Evolutionary conservation across 2,113 vertebrate species (phyloP).

Genomic region (Morone saxatilis): DNA sequence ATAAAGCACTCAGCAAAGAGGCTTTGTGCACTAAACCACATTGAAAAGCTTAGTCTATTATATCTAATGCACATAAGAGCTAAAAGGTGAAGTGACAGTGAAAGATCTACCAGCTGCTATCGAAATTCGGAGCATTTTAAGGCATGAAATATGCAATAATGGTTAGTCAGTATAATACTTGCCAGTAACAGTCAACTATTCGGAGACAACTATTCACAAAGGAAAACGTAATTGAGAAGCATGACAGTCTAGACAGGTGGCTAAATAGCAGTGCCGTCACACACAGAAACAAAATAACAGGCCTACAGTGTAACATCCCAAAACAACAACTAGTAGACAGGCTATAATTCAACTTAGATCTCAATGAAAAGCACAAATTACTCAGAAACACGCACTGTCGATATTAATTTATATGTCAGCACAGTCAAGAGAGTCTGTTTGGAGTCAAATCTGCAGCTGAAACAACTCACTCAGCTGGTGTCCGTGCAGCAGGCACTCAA

Average conservation of each 20-base stretch:
- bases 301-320: conserved; percentile 9
- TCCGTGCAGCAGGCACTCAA: background rate
- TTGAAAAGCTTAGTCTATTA: conserved; percentile 25
- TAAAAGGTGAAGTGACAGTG: conserved; percentile 1
- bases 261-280: conserved; percentile 5
- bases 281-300: conserved; percentile 23
- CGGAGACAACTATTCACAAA: background rate
- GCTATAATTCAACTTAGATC: conserved; percentile 12
- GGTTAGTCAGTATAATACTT: background rate
- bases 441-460: conserved; percentile 7
- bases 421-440: conserved; percentile 8
- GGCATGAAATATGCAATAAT: background rate
- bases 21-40: background rate
- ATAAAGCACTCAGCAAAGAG: conserved; percentile 18
- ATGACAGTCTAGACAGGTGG: conserved; percentile 15
- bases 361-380: conserved; percentile 24
- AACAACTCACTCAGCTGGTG: background rate
- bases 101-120: background rate
- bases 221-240: background rate
- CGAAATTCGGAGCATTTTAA: background rate
- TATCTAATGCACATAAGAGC: conserved; percentile 15
- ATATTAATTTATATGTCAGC: conserved; percentile 14
- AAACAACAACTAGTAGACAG: conserved; percentile 41
- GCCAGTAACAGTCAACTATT: background rate
- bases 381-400: background rate